Evolutionary conservation across 2,113 vertebrate genomes (phyloP), one percentile per base, ranked within the genome.

Genomic region (Beaufortia kweichowensis): DNA sequence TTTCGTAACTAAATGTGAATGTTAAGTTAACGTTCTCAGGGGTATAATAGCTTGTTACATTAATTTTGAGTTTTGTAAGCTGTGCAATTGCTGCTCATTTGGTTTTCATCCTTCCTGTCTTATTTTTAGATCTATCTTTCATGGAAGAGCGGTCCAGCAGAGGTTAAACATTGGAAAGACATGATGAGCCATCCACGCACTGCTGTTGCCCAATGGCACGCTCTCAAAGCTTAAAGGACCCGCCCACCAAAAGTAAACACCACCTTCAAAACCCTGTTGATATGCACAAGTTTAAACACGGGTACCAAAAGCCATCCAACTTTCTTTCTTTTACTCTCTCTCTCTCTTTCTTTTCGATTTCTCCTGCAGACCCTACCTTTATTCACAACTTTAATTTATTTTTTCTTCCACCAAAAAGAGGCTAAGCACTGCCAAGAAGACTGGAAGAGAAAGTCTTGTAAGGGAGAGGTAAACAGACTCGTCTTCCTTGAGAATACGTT

Each of bases 141-240:
- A 19, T 99, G 97, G 97, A 99, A 99, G 92, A 99, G 97, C 12
- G 97, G 97, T 63, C 96, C 96, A 0, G 96, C 95, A 3, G 97
- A 98, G 86, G 97, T 98, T 75, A 97, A 98, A 84, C 97, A 99
- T 91, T 99, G 97, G 97, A 99, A 99, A 89, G 97, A 99, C 91
- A 99, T 99, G 97, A 98, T 99, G 71, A 94, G 96, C 73, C 95
- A 93, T 24, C 97, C 97, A 46, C 96, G 97, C 80, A 94, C 95
- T 77, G 91, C 95, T 0, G 97, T 99, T 90, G 95, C 97, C 81
- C 97, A 99, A 87, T 98, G 97, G 97, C 97, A 99, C 78, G 94
- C 98, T 90, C 94, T 99, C 81, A 99, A 99, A 87, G 96, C 97
- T 90, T 99, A 92, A 98, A 75, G 41, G 73, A 83, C 78, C 84